Conservation (phyloP, 2,797 vertebrate genomes). For the Siniperca undulata region DNA sequence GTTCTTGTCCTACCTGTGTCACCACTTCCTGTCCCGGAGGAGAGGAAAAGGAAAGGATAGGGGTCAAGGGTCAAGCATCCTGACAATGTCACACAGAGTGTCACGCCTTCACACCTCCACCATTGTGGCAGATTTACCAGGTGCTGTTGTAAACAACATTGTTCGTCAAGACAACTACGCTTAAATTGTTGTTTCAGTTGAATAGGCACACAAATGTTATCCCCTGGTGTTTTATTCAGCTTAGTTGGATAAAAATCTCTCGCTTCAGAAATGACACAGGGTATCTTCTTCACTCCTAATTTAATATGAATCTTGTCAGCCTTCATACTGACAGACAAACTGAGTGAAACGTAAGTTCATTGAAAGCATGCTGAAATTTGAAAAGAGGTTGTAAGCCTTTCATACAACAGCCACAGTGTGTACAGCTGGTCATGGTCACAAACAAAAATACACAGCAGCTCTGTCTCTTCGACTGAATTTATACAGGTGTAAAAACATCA, state of each 20-base stretch:
- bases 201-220: background rate
- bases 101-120: constrained; percentile 83
- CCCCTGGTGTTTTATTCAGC: background rate
- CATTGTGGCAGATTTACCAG: constrained; percentile 78
- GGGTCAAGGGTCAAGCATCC: constrained; percentile 68
- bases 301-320: background rate
- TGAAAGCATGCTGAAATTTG: background rate
- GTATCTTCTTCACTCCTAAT: background rate
- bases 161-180: constrained; percentile 73
- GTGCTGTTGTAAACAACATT: constrained; percentile 62
- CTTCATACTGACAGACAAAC: background rate
- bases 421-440: background rate
- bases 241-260: background rate
- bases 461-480: background rate
- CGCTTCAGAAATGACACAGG: background rate
- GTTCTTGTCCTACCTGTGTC: constrained; percentile 86
- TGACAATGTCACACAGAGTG: constrained; percentile 79
- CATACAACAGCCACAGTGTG: background rate
- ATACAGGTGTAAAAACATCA: constrained; percentile 2
- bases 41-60: constrained; percentile 59
- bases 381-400: background rate
- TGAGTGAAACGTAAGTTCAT: background rate
- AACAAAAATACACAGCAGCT: background rate
- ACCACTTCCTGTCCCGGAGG: constrained; percentile 75
- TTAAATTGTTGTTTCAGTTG: constrained; percentile 13